Base-by-base conservation (phyloP, 2,797 vertebrate species). In the Adelosebastes latens region DNA sequence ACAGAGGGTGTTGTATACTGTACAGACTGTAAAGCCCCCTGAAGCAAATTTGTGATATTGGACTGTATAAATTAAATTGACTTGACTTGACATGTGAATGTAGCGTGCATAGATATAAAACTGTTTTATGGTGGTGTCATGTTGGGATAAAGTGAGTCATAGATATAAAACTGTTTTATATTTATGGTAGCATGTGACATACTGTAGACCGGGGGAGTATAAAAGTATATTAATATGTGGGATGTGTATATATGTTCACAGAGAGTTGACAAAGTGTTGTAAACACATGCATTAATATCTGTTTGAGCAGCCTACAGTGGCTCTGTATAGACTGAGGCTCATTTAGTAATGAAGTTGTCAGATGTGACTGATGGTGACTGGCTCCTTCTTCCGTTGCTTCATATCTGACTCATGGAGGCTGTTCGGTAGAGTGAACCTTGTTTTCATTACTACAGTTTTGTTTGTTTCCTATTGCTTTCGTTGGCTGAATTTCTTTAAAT, bases 321-420 rank as follows among this genome's bases (percentile, higher is more conserved):
- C 29, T 56, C 52, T 24, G 0, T 56, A 2, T 9, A 34, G 32
- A 8, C 12, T 11, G 61, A 59, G 34, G 75, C 34, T 59, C 25
- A 39, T 78, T 65, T 7, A 29, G 65, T 77, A 32, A 82, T 73
- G 8, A 36, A 70, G 59, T 3, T 53, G 61, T 84, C 70, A 25
- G 63, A 72, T 61, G 34, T 86, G 84, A 81, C 18, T 34, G 77
- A 78, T 72, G 36, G 24, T 27, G 67, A 85, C 39, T 74, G 52
- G 25, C 46, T 31, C 2, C 11, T 24, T 7, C 27, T 18, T 46
- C 22, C 49, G 59, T 70, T 72, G 64, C 80, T 73, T 83, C 77
- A 75, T 56, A 2, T 56, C 18, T 72, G 83, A 83, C 67, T 86
- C 84, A 77, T 11, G 14, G 46, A 58, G 18, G 2, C 53, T 18